Base-by-base conservation (phyloP, 2,113 vertebrate species). In the Canis aureus region DNA sequence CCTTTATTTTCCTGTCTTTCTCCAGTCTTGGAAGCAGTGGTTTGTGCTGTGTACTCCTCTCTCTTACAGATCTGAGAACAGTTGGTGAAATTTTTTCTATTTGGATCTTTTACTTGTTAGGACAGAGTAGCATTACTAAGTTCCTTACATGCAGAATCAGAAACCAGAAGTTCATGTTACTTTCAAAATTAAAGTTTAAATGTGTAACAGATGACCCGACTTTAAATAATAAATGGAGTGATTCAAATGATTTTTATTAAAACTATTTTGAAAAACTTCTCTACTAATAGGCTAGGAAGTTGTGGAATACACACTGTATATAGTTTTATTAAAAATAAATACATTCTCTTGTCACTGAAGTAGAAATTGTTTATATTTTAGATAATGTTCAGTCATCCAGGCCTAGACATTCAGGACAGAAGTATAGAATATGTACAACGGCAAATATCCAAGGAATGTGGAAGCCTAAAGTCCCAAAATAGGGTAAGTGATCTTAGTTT, bases 401-500 rank as follows among this genome's bases (percentile, higher is more conserved):
- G 92, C 73, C 86, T 97, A 82, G 98, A 98, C 86, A 81, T 97
- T 94, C 97, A 97, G 67, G 89, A 69, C 93, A 97, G 96, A 98
- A 96, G 35, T 93, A 96, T 97, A 92, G 98, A 98, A 55, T 98
- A 98, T 81, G 93, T 91, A 35, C 98, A 98, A 62, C 95, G 95
- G 57, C 98, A 97, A 55, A 82, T 98, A 59, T 62, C 97, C 79
- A 98, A 98, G 94, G 97, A 98, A 49, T 93, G 97, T 91, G 98
- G 97, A 97, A 97, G 91, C 69, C 89, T 98, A 0, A 98, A 98
- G 91, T 95, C 97, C 79, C 98, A 97, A 95, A 98, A 95, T 71
- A 97, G 93, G 97, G 98, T 98, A 87, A 97, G 96, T 96, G 67
- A 38, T 79, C 29, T 69, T 71, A 53, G 12, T 97, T 97, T 92